Percentiles rank a stretch among this genome's conserved stretches.
Evolutionary conservation across 2,888 invertebrate genomes (phyloP).

Genomic region (Adelphocoris suturalis): DNA sequence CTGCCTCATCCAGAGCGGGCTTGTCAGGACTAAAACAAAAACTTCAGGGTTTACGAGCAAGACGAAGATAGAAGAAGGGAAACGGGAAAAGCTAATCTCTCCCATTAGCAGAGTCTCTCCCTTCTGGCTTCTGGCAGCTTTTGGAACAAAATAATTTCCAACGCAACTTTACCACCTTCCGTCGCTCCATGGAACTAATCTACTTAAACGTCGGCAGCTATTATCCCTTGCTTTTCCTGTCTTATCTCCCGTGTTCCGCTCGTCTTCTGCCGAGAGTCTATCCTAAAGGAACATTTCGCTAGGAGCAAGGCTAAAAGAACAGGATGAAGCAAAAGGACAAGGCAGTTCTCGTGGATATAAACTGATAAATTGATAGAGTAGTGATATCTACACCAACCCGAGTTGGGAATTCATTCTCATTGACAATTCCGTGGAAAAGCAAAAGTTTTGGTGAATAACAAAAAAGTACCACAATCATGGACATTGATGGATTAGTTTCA

Average conservation of each 20-base stretch:
- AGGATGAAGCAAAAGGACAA: too few relatives aligned
- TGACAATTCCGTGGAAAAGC: too few relatives aligned
- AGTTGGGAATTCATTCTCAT: too few relatives aligned
- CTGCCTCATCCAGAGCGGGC: background rate
- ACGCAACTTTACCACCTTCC: conserved; percentile 54
- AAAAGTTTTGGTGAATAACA: too few relatives aligned
- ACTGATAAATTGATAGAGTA: too few relatives aligned
- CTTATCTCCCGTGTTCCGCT: conserved; percentile 34
- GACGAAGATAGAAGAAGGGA: conserved; percentile 54
- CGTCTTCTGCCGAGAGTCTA: background rate
- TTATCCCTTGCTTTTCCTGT: conserved; percentile 47
- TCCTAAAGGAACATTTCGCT: background rate
- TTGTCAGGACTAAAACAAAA: conserved; percentile 54
- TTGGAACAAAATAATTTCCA: conserved; percentile 54
- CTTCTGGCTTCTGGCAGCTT: conserved; percentile 39
- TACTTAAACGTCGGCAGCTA: conserved; percentile 62
- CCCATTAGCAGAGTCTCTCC: conserved; percentile 40
- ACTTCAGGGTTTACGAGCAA: conserved; percentile 23
- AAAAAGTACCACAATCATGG: too few relatives aligned
- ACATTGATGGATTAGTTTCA: too few relatives aligned
- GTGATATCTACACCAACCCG: too few relatives aligned
- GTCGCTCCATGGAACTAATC: conserved; percentile 44
- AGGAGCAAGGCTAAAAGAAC: too few relatives aligned
- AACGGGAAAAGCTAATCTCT: conserved; percentile 54
- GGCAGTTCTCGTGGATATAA: too few relatives aligned